Conservation (phyloP, 53 echinoderm and acorn worm genomes). For the Temnopleurus reevesii region DNA sequence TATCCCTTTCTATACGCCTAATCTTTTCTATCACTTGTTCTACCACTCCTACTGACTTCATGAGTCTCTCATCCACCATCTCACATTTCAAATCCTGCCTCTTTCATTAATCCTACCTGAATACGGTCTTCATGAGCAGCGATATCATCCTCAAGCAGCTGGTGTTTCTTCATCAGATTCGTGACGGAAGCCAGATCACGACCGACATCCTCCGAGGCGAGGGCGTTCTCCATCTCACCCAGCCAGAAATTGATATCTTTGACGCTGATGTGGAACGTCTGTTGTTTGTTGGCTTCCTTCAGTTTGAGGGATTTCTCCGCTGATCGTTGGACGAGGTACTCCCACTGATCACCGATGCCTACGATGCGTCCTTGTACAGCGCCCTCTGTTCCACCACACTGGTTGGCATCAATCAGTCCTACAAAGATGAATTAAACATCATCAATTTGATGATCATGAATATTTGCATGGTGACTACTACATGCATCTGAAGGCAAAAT, state of each 20-base stretch:
- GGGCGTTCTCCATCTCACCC: slow-evolving; percentile 92
- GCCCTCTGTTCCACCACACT: slow-evolving; percentile 96
- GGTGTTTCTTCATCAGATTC: slow-evolving; percentile 96
- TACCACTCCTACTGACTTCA: too few relatives aligned
- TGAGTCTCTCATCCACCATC: too few relatives aligned
- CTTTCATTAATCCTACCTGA: too few relatives aligned
- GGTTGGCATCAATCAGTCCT: slow-evolving; percentile 97
- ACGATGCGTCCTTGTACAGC: slow-evolving; percentile 90
- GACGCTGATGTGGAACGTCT: slow-evolving; percentile 97
- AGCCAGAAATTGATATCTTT: slow-evolving; percentile 99
- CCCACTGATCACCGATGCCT: slow-evolving; percentile 89
- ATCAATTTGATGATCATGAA: not conserved
- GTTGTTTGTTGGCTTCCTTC: slow-evolving; percentile 98
- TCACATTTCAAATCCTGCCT: too few relatives aligned
- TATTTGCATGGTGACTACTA: too few relatives aligned
- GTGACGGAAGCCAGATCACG: slow-evolving; percentile 95
- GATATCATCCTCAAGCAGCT: slow-evolving; percentile 92
- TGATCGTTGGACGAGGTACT: slow-evolving; percentile 84
- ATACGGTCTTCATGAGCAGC: slow-evolving; percentile 85
- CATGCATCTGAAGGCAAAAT: too few relatives aligned
- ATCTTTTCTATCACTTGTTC: too few relatives aligned
- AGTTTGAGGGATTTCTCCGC: slow-evolving; percentile 84
- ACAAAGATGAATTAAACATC: not conserved
- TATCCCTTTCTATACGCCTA: too few relatives aligned
- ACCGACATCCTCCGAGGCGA: slow-evolving; percentile 86